phyloP scores from a whole-genome alignment of 2,888 invertebrate genomes.

The Orthonychiurus folsomi region DNA sequence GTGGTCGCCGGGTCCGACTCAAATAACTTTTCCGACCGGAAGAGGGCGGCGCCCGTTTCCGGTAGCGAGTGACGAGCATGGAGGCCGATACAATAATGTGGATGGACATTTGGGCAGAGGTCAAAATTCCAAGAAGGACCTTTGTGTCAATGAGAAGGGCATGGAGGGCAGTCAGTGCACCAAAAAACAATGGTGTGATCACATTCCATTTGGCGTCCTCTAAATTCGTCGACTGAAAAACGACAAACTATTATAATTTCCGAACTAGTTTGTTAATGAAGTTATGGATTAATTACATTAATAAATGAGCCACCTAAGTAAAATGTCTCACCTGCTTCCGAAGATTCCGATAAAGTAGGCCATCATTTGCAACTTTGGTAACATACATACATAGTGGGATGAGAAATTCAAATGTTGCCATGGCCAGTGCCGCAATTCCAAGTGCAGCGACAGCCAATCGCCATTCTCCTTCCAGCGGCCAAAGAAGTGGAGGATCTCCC shows the following conservation, averaged over 20 bases:
- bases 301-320: neutral
- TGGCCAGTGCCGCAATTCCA: slow-evolving; percentile 34
- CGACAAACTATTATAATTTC: neutral
- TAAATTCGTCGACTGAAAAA: slow-evolving; percentile 1
- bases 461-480: slow-evolving; percentile 39
- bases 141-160: slow-evolving; percentile 37
- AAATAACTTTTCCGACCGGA: slow-evolving; percentile 12
- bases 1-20: slow-evolving; percentile 18
- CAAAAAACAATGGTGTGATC: slow-evolving; percentile 35
- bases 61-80: slow-evolving; percentile 37
- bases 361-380: slow-evolving; percentile 37
- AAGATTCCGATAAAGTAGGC: slow-evolving; percentile 38
- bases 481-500: slow-evolving; percentile 37
- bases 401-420: slow-evolving; percentile 39
- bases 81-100: slow-evolving; percentile 36
- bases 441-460: slow-evolving; percentile 33
- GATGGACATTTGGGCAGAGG: slow-evolving; percentile 35
- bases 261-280: neutral
- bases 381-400: slow-evolving; percentile 31
- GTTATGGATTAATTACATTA: neutral
- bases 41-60: slow-evolving; percentile 18
- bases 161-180: slow-evolving; percentile 33
- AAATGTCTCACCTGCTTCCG: slow-evolving; percentile 37
- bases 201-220: slow-evolving; percentile 26
- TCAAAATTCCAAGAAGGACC: slow-evolving; percentile 32